Evolutionary conservation across 2,888 invertebrate species (phyloP), one percentile per base, ranked within the genome.

Genomic region (Drosophila percnosoma): DNA sequence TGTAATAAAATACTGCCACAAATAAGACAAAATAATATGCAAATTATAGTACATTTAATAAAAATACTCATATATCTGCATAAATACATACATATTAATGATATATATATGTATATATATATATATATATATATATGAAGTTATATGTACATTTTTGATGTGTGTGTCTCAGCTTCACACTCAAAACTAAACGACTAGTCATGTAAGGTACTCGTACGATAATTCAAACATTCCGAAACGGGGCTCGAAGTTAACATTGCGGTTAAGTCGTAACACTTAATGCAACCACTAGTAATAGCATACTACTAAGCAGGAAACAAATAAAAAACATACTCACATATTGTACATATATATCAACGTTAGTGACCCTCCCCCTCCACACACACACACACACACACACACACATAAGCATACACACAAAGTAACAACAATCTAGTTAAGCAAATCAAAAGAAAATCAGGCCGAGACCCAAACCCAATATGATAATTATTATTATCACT

Each of bases 231-330:
- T 69, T 73, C 78, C 78, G 82, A 79, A 81, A 89, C 85, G 90
- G 89, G 91, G 91, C 90, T 92, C 91, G 90, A 93, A 92, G 93
- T 93, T 92, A 92, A 92, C 92, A 92, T 92, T 91, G 91, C 72
- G 77, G 68, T 75, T 88, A 88, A 88, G 88, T 76, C 73, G 53
- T 75, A 84, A 76, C 71, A 77, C 78, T 78, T 75, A 72, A 65
- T 63, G 54, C 65, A 74, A 70, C 72, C 68, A 75, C 29, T 78
- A 82, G 63, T 49, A 71, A 70, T 70, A 74, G 63, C 51, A 55
- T 61, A 68, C 21, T 38, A 71, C 53, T 62, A 74, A 45, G 45
- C 11, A 38, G 13, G 8, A 55, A n/a, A 38, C 7, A 27, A 54
- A 42, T 62, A 34, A 61, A 70, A 53, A 54, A 24, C 54, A 76